phyloP scores from a whole-genome alignment of 1,140 invertebrate species.

The Aphis gossypii region DNA sequence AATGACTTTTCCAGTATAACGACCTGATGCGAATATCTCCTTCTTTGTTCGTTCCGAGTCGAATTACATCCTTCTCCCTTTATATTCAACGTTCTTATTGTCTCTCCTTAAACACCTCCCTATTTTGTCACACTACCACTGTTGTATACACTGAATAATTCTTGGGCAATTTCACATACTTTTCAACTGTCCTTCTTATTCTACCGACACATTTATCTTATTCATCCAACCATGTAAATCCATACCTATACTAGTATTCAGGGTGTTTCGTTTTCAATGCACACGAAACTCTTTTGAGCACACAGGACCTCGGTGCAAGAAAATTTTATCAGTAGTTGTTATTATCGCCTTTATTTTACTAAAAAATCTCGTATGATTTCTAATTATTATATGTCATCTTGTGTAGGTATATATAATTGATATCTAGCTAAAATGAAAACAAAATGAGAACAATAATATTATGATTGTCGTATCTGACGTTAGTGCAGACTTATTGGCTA shows the following conservation, averaged over 20 bases:
- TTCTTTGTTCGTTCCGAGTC: not conserved
- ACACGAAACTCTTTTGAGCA: not conserved
- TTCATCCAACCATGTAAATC: not conserved
- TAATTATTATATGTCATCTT: not conserved
- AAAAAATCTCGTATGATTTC: not conserved
- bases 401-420: not conserved
- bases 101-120: constrained; percentile 23
- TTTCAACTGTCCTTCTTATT: constrained; percentile 3
- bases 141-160: constrained; percentile 27
- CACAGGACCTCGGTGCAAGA: not conserved
- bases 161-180: constrained; percentile 25
- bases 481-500: not conserved
- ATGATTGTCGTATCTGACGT: not conserved
- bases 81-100: not conserved
- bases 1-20: constrained; percentile 38
- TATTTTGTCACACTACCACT: not conserved
- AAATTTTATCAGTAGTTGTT: not conserved
- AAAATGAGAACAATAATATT: not conserved
- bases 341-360: not conserved
- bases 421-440: not conserved
- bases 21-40: not conserved
- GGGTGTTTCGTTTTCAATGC: not conserved
- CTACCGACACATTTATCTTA: not conserved
- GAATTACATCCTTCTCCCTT: not conserved
- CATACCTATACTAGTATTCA: not conserved